These are phyloP conservation scores for Drosophila multiciliata DNA, from an alignment of 2,888 invertebrate species.

Conservation along the genomic window DNA sequence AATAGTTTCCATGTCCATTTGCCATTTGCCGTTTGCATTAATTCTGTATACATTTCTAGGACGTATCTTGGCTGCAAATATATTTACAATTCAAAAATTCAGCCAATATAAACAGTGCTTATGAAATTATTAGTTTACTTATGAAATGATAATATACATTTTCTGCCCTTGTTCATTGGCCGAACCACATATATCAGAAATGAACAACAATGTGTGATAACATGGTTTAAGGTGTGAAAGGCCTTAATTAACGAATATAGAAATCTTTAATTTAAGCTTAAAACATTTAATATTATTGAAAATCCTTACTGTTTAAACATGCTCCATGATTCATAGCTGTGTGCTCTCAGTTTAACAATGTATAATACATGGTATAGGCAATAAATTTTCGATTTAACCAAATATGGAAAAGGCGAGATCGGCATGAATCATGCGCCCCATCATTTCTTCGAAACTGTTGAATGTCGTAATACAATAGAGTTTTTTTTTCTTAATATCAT, in stretches of 20 bases:
- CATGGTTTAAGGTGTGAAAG: constrained; percentile 17
- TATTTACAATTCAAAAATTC: background rate
- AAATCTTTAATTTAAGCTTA: constrained; percentile 4
- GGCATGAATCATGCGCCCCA: constrained; percentile 39
- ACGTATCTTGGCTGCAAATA: background rate
- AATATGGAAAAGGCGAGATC: constrained; percentile 47
- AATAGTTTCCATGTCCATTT: background rate
- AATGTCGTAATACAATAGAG: constrained; percentile 28
- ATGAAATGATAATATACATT: background rate
- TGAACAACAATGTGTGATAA: constrained; percentile 14
- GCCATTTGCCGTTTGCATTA: background rate
- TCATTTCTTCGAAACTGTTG: constrained; percentile 42
- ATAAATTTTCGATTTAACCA: constrained; percentile 41
- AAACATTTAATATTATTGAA: constrained; percentile 15
- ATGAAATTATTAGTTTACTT: no score
- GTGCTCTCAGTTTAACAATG: constrained; percentile 17
- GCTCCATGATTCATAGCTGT: constrained; percentile 36
- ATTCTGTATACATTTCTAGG: background rate
- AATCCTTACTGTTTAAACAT: constrained; percentile 31
- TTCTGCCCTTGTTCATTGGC: background rate
- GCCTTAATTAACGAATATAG: background rate
- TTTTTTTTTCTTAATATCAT: constrained; percentile 20
- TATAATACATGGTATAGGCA: background rate
- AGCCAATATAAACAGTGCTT: background rate
- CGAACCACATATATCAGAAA: background rate